Evolutionary conservation across 2,888 invertebrate genomes (phyloP).

Genomic region (Lithophane semibrunnea): DNA sequence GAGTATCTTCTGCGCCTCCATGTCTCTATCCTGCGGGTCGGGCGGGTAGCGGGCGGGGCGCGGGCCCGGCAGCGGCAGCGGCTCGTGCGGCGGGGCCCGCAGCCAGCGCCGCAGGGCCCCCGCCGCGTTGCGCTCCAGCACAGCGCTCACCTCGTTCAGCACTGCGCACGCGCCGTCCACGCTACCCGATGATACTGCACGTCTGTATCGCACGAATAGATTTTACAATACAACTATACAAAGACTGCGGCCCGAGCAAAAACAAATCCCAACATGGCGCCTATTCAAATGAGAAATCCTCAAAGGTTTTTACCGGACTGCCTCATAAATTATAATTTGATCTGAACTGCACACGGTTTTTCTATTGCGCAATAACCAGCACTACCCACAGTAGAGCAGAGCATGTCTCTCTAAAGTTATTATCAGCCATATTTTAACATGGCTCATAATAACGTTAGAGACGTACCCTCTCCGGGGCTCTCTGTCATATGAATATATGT

Average conservation of each 20-base stretch:
- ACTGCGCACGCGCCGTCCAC: constrained; percentile 99
- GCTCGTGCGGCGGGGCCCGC: constrained; percentile 85
- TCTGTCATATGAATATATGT: too few relatives aligned
- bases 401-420: too few relatives aligned
- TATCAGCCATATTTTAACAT: too few relatives aligned
- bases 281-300: neutral
- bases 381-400: too few relatives aligned
- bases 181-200: constrained; percentile 97
- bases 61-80: constrained; percentile 76
- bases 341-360: too few relatives aligned
- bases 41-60: constrained; percentile 79
- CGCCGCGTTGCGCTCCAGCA: constrained; percentile 94
- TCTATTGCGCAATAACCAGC: too few relatives aligned
- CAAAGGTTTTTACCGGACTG: neutral
- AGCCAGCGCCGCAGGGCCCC: constrained; percentile 89
- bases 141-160: constrained; percentile 97
- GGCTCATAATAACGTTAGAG: too few relatives aligned
- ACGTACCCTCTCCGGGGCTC: too few relatives aligned
- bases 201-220: constrained; percentile 85
- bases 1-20: constrained; percentile 35
- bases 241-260: neutral
- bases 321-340: too few relatives aligned
- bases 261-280: neutral
- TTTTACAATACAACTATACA: neutral
- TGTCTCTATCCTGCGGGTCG: constrained; percentile 43